Conservation (phyloP, 2,797 vertebrate genomes). For the Sebastolobus altivelis region DNA sequence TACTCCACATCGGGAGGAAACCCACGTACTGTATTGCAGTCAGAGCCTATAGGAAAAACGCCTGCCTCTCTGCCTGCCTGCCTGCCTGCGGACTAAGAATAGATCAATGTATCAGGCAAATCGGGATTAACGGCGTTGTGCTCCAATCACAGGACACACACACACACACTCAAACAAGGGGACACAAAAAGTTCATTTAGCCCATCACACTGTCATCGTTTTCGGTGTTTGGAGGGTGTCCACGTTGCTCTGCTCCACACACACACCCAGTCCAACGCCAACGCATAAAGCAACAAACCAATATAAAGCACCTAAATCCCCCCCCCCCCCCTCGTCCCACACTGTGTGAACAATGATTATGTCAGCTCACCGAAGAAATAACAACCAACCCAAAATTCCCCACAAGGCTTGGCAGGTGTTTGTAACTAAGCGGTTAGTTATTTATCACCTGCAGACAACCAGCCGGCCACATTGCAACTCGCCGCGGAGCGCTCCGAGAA, state of each 20-base stretch:
- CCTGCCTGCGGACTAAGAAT: conserved; percentile 81
- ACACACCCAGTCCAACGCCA: conserved; percentile 52
- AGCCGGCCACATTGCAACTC: conserved; percentile 59
- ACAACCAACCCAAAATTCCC: conserved; percentile 9
- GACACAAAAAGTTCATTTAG: conserved; percentile 78
- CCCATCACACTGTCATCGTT: conserved; percentile 41
- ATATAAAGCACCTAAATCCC: conserved; percentile 54
- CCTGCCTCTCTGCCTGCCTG: conserved; percentile 27
- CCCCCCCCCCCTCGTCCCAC: conserved; percentile 30
- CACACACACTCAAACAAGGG: conserved; percentile 4
- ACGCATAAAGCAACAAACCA: conserved; percentile 63
- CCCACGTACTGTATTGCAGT: conserved; percentile 64
- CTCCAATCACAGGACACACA: conserved; percentile 68
- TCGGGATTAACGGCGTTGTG: conserved; percentile 80
- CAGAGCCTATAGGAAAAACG: conserved; percentile 67
- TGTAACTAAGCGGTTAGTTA: conserved; percentile 58
- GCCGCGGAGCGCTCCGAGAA: conserved; percentile 54
- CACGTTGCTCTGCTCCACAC: conserved; percentile 50
- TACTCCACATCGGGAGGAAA: conserved; percentile 46
- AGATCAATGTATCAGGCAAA: conserved; percentile 85
- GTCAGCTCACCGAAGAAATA: conserved; percentile 42
- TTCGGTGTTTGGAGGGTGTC: conserved; percentile 30
- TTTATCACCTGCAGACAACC: conserved; percentile 67
- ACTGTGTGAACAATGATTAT: conserved; percentile 59
- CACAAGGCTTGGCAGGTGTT: conserved; percentile 67